These are phyloP conservation scores for Phycodurus eques DNA, from an alignment of 2,113 vertebrate genomes.

Conservation along the genomic window DNA sequence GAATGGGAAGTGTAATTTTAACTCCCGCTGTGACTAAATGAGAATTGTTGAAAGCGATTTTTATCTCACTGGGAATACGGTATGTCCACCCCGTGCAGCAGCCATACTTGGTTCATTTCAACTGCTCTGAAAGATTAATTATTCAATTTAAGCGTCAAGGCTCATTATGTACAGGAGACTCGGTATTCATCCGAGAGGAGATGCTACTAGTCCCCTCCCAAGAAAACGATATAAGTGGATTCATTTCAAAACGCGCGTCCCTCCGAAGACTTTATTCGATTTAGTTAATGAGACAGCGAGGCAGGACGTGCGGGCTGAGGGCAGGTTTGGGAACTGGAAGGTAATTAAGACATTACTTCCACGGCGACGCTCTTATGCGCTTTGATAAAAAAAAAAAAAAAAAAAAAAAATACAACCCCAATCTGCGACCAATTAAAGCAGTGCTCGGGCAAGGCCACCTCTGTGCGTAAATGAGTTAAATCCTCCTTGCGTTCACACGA, in stretches of 20 bases:
- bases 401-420: no score
- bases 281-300: conserved; percentile 72
- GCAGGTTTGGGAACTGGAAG: conserved; percentile 70
- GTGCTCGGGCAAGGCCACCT: conserved; percentile 51
- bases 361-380: conserved; percentile 62
- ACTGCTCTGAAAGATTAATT: conserved; percentile 57
- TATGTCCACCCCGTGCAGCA: conserved; percentile 10
- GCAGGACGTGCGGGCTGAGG: conserved; percentile 48
- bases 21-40: conserved; percentile 4
- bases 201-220: conserved; percentile 30
- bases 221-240: conserved; percentile 70
- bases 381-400: conserved; percentile 75
- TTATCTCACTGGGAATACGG: conserved; percentile 1
- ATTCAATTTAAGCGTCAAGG: conserved; percentile 51
- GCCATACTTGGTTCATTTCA: conserved; percentile 43
- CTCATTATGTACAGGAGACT: conserved; percentile 51
- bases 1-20: neutral
- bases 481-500: conserved; percentile 13
- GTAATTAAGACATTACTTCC: conserved; percentile 70
- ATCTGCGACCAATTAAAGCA: conserved; percentile 69
- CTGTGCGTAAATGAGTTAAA: conserved; percentile 28
- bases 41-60: neutral
- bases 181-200: conserved; percentile 52
- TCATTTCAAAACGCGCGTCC: conserved; percentile 68
- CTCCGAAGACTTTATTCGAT: conserved; percentile 73